These are phyloP conservation scores for Corythornis cristatus DNA, from an alignment of 2,113 vertebrate genomes.

Conservation along the genomic window DNA sequence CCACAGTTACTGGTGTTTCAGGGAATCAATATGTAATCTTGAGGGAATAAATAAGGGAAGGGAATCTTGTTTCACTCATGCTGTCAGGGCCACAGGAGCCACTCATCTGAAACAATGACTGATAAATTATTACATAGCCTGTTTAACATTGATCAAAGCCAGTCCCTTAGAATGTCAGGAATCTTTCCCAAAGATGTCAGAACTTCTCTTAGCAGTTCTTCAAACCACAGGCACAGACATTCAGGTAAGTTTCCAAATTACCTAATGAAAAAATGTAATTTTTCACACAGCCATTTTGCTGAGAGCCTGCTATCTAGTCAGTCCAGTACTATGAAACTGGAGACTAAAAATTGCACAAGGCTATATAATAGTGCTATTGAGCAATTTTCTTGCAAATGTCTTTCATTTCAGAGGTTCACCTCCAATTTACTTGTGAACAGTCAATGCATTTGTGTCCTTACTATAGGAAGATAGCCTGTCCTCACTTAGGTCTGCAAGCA, in stretches of 20 bases:
- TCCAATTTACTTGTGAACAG: neutral
- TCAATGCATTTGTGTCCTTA: neutral
- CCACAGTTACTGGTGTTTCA: neutral
- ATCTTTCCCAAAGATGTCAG: accelerated
- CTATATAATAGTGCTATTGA: neutral
- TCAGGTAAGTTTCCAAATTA: neutral
- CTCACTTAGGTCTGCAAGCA: neutral
- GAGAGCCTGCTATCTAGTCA: neutral
- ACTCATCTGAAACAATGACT: neutral
- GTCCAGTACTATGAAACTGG: neutral
- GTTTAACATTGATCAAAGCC: neutral
- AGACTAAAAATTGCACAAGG: neutral
- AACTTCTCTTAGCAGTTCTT: neutral
- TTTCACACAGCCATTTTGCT: neutral
- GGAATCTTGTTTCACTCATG: neutral
- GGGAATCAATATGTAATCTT: neutral
- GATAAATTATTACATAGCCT: neutral
- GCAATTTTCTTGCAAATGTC: neutral
- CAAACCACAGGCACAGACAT: neutral
- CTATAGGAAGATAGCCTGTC: neutral
- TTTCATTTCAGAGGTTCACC: neutral
- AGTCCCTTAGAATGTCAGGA: neutral
- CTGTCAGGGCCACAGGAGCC: neutral
- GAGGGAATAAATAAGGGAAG: neutral
- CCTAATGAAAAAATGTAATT: neutral